phyloP scores from a whole-genome alignment of 2,113 vertebrate genomes.

The Anarrhichthys ocellatus region DNA sequence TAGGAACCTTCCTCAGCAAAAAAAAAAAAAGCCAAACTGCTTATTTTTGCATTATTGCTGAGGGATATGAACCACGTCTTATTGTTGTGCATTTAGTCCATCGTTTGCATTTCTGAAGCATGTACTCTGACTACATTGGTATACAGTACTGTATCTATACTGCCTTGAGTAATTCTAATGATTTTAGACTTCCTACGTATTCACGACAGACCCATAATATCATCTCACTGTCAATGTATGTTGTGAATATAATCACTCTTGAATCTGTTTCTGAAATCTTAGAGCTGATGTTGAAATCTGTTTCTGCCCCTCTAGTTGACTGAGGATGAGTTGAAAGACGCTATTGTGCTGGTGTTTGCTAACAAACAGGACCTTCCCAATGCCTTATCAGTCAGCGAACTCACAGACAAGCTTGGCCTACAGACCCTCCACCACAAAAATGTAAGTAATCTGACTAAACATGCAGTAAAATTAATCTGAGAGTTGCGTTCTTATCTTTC shows the following conservation, averaged over 20 bases:
- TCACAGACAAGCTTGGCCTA: slow-evolving; percentile 90
- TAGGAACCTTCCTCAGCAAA: not conserved
- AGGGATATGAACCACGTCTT: not conserved
- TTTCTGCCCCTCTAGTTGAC: slow-evolving; percentile 79
- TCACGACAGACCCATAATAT: not conserved
- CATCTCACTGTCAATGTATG: not conserved
- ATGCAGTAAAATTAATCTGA: not conserved
- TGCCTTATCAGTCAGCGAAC: slow-evolving; percentile 89
- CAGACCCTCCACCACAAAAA: slow-evolving; percentile 85
- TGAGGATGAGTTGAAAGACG: slow-evolving; percentile 91
- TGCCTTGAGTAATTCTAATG: not conserved
- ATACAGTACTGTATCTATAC: not conserved
- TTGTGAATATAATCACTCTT: not conserved
- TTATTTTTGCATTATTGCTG: not conserved
- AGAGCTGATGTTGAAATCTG: not conserved
- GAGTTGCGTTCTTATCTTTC: not conserved
- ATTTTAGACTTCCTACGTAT: not conserved
- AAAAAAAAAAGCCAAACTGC: not conserved
- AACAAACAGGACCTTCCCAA: slow-evolving; percentile 98
- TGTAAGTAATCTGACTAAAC: slow-evolving; percentile 77
- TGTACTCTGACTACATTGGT: not conserved
- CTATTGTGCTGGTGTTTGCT: slow-evolving; percentile 91
- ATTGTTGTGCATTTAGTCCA: not conserved
- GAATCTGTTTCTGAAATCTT: not conserved
- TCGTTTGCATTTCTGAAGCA: not conserved